Conservation (phyloP, 2,888 invertebrate genomes). For the Morpho helenor region DNA sequence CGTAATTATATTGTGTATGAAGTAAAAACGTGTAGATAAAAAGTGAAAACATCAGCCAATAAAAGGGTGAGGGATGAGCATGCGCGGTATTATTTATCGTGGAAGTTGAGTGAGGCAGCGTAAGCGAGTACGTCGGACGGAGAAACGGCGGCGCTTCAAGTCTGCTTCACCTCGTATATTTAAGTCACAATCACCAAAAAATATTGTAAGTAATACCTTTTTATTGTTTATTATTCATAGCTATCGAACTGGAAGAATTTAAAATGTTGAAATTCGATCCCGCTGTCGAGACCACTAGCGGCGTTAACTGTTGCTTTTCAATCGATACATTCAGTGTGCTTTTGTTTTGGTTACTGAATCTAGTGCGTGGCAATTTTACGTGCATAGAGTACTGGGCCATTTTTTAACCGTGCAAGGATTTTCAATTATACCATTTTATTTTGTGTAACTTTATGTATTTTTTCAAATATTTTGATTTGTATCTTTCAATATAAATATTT, state of each 20-base stretch:
- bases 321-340: conserved; percentile 51
- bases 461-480: no score
- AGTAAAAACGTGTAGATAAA: not conserved
- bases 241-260: no score
- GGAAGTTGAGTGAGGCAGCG: conserved; percentile 12
- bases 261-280: no score
- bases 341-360: conserved; percentile 50
- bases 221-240: no score
- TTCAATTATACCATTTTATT: no score
- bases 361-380: conserved; percentile 28
- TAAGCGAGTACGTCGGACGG: conserved; percentile 32
- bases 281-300: not conserved
- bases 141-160: conserved; percentile 10
- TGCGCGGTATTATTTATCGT: conserved; percentile 18
- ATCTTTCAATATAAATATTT: no score
- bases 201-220: conserved; percentile 7
- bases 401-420: no score
- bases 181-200: not conserved
- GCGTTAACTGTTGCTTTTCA: conserved; percentile 49
- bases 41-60: conserved; percentile 12
- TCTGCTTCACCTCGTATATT: not conserved
- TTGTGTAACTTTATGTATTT: no score
- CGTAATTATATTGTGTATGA: not conserved
- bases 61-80: conserved; percentile 19
- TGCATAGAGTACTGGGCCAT: not conserved